Evolutionary conservation across 92 coral and sea anemone species (phyloP).

Genomic region (Plumapathes pennacea): DNA sequence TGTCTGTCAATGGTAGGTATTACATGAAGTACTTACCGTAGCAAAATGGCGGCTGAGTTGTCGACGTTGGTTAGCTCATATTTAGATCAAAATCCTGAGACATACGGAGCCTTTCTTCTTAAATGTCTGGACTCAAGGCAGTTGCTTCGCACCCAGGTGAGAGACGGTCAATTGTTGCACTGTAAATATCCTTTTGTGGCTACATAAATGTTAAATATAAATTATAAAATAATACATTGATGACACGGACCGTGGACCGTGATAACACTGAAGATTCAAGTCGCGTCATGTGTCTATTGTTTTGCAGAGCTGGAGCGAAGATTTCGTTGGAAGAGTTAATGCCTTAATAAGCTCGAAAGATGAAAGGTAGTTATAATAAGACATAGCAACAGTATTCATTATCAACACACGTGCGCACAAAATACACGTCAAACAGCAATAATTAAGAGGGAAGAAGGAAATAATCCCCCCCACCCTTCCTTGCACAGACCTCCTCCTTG

Average conservation of each 20-base stretch:
- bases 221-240: too few relatives aligned
- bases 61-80: slow-evolving; percentile 56
- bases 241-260: too few relatives aligned
- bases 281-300: background rate
- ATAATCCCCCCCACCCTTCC: background rate
- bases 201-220: background rate
- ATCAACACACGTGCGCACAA: too few relatives aligned
- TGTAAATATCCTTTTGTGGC: background rate
- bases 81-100: slow-evolving; percentile 44
- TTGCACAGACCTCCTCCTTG: background rate
- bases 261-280: background rate
- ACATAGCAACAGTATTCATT: too few relatives aligned
- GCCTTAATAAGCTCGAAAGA: slow-evolving; percentile 63
- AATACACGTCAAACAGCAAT: background rate
- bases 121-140: slow-evolving; percentile 70
- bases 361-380: slow-evolving; percentile 55
- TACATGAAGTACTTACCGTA: too few relatives aligned
- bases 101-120: slow-evolving; percentile 48
- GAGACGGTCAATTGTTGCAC: too few relatives aligned
- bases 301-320: slow-evolving; percentile 58
- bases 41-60: slow-evolving; percentile 93
- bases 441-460: background rate
- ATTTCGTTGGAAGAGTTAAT: slow-evolving; percentile 74
- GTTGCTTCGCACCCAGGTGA: slow-evolving; percentile 66
- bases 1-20: too few relatives aligned